Conservation (phyloP, 2,797 vertebrate genomes). For the Eleutherodactylus coqui region DNA sequence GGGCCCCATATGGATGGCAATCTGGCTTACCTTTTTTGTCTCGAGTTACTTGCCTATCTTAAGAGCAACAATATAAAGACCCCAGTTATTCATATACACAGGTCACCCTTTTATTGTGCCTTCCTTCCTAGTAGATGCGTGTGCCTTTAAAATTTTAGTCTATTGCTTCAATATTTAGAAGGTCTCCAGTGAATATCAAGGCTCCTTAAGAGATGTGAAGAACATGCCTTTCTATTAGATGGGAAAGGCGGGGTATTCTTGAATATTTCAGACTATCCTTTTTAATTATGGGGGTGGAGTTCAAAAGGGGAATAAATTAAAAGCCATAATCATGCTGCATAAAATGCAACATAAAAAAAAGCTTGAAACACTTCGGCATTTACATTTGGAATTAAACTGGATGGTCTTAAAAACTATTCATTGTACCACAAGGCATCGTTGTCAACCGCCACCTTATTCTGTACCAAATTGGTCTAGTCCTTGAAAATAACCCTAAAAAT, state of each 20-base stretch:
- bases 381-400: constrained; percentile 33
- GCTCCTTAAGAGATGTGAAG: constrained; percentile 22
- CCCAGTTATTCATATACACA: constrained; percentile 20
- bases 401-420: constrained; percentile 1
- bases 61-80: constrained; percentile 25
- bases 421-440: constrained; percentile 6
- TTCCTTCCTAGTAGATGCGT: constrained; percentile 56
- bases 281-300: constrained; percentile 4
- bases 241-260: constrained; percentile 41
- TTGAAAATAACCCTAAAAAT: not conserved
- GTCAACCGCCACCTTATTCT: not conserved
- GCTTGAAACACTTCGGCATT: constrained; percentile 42
- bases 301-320: not conserved
- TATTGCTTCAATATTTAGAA: constrained; percentile 43
- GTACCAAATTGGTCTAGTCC: not conserved
- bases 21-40: not conserved
- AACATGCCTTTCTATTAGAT: constrained; percentile 17
- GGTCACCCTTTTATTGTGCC: constrained; percentile 52
- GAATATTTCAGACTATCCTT: not conserved
- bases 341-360: constrained; percentile 15
- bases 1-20: too few relatives aligned
- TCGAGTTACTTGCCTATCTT: not conserved
- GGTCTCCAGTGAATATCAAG: constrained; percentile 17
- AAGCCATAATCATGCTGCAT: constrained; percentile 56
- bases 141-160: constrained; percentile 57